Percentiles rank a stretch among this genome's conserved stretches.
These are phyloP conservation scores for Cettia cetti DNA, from an alignment of 2,113 vertebrate species.

Conservation along the genomic window DNA sequence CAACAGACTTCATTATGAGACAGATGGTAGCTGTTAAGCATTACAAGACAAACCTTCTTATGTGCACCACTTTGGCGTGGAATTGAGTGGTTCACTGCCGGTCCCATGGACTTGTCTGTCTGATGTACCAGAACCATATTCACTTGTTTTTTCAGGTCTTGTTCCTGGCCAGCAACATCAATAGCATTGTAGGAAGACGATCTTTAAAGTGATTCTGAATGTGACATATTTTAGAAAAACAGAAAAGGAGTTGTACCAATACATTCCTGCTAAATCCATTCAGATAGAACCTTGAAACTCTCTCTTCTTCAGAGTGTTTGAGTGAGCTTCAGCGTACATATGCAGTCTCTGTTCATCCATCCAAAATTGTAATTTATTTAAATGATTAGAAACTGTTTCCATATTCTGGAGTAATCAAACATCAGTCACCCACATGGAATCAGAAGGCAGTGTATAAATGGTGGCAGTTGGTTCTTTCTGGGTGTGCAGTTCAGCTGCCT, in stretches of 20 bases:
- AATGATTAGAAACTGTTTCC: constrained; percentile 21
- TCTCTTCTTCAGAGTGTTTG: not conserved
- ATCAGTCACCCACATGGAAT: not conserved
- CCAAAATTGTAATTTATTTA: constrained; percentile 20
- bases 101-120: not conserved
- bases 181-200: not conserved
- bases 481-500: not conserved
- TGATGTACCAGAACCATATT: not conserved
- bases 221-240: not conserved
- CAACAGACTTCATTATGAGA: not conserved
- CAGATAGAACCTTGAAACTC: not conserved
- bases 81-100: not conserved
- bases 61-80: not conserved
- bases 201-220: not conserved
- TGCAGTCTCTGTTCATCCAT: not conserved
- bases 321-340: not conserved
- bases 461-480: not conserved
- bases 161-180: not conserved
- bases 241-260: not conserved
- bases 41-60: not conserved
- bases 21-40: not conserved
- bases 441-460: not conserved
- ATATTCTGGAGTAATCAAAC: constrained; percentile 21
- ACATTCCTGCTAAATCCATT: not conserved
- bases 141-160: not conserved